Conservation (phyloP, 2,797 vertebrate genomes). For the Adelosebastes latens region DNA sequence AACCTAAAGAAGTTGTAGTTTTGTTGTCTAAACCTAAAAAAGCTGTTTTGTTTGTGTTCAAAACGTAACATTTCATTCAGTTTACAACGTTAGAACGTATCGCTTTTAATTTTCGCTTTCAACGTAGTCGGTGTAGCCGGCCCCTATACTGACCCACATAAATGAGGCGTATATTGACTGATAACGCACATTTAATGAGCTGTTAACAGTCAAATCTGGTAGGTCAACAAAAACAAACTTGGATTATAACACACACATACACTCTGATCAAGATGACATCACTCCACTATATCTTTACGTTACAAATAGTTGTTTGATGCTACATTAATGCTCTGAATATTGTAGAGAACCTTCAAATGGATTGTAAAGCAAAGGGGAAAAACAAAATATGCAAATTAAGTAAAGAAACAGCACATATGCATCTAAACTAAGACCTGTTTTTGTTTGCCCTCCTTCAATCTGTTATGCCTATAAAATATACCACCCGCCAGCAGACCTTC, state of each 20-base stretch:
- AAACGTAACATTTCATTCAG: neutral
- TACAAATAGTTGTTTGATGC: neutral
- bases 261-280: neutral
- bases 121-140: neutral
- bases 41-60: neutral
- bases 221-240: neutral
- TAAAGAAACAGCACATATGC: conserved; percentile 29
- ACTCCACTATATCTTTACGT: neutral
- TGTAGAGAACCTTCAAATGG: neutral
- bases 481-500: conserved; percentile 24
- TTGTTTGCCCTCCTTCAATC: conserved; percentile 10
- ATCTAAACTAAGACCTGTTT: conserved; percentile 17
- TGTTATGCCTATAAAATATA: conserved; percentile 14
- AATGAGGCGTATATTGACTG: too few species aligned
- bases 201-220: too few species aligned
- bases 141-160: too few species aligned
- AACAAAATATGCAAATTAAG: conserved; percentile 13
- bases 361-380: conserved; percentile 1
- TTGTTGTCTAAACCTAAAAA: neutral
- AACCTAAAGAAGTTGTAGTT: neutral
- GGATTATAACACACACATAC: too few species aligned
- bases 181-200: too few species aligned
- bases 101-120: neutral
- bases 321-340: neutral
- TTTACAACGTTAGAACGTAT: neutral